A percentile compares a stretch with the other conserved stretches of the same genome.
phyloP scores from a whole-genome alignment of 2,113 vertebrate species.

The Psittacula cyanocephala region DNA sequence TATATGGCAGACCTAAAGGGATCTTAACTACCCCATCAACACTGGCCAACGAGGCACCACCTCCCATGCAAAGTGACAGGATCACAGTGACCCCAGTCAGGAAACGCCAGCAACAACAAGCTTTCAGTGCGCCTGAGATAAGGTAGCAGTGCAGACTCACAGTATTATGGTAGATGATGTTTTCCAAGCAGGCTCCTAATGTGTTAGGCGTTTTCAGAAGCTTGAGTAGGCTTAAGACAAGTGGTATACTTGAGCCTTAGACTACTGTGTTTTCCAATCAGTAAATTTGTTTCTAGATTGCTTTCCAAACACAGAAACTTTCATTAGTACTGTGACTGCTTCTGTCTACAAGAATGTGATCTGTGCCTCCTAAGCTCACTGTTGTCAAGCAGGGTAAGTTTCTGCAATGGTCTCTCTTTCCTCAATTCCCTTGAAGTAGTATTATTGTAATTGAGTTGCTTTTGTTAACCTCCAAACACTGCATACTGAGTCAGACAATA shows the following conservation, averaged over 20 bases:
- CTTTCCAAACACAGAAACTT: neutral
- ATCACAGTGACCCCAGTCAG: neutral
- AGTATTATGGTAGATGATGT: neutral
- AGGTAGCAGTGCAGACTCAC: neutral
- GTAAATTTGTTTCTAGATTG: neutral
- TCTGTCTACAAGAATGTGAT: neutral
- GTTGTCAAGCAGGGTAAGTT: neutral
- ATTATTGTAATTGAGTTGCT: neutral
- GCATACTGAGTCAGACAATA: neutral
- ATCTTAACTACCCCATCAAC: neutral
- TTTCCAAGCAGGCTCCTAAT: neutral
- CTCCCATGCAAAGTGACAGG: neutral
- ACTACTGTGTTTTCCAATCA: neutral
- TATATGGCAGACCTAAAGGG: rapidly evolving
- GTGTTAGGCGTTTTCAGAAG: neutral
- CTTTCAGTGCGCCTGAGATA: neutral
- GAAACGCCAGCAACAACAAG: neutral
- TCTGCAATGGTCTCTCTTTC: neutral
- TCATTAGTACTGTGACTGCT: neutral
- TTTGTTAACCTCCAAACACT: neutral
- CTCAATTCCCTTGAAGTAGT: neutral
- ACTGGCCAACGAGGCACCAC: neutral
- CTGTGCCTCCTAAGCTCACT: neutral
- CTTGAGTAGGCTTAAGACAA: neutral
- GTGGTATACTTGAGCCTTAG: neutral